These are phyloP conservation scores for Crepidodera aurea DNA, from an alignment of 2,888 invertebrate genomes.

Conservation along the genomic window DNA sequence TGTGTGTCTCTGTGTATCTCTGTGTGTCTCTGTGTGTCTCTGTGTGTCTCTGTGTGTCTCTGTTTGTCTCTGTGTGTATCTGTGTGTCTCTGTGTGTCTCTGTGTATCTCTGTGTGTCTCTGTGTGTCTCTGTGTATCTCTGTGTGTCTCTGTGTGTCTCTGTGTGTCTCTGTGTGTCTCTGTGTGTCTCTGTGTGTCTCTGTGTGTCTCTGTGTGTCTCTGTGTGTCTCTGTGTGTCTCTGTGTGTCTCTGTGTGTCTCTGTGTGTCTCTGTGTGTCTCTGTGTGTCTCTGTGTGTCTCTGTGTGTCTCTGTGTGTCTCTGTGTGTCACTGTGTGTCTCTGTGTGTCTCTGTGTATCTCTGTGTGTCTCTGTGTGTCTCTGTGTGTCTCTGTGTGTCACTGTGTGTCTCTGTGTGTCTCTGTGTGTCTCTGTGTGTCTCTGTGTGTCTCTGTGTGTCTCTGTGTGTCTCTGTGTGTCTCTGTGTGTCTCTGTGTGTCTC, in stretches of 20 bases:
- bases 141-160: too few species aligned
- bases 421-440: background rate
- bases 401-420: background rate
- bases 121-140: too few species aligned
- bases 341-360: too few species aligned
- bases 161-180: too few species aligned
- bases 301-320: background rate
- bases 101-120: too few species aligned
- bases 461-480: background rate
- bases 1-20: too few species aligned
- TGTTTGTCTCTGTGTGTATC: too few species aligned
- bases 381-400: background rate
- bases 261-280: background rate
- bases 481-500: background rate
- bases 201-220: too few species aligned
- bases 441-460: background rate
- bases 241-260: background rate
- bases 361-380: background rate
- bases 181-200: too few species aligned
- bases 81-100: too few species aligned
- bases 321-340: background rate
- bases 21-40: background rate
- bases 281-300: background rate
- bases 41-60: background rate
- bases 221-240: background rate